Percentiles rank a stretch among this genome's conserved stretches.
These are phyloP conservation scores for Thumatha senex DNA, from an alignment of 2,888 invertebrate genomes.

Conservation along the genomic window DNA sequence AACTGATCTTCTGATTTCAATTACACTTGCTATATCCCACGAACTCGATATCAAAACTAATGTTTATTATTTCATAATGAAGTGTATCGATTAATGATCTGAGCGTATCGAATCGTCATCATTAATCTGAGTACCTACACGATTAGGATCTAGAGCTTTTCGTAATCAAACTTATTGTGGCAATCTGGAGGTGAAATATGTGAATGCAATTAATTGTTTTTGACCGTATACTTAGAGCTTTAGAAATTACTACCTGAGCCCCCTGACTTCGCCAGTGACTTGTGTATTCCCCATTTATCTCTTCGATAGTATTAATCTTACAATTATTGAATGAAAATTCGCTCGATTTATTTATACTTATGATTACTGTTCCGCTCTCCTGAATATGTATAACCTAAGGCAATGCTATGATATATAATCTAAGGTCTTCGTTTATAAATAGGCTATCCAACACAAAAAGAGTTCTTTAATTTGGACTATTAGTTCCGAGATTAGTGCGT, in stretches of 20 bases:
- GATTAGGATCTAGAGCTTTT: conserved; percentile 19
- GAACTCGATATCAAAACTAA: conserved; percentile 9
- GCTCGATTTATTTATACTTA: too few species aligned
- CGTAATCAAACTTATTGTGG: conserved; percentile 15
- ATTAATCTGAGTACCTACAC: conserved; percentile 22
- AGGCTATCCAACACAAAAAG: too few species aligned
- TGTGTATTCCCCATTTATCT: too few species aligned
- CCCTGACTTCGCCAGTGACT: too few species aligned
- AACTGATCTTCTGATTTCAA: background rate
- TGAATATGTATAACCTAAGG: too few species aligned
- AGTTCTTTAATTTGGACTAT: too few species aligned
- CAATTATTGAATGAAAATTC: too few species aligned
- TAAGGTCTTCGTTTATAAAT: too few species aligned
- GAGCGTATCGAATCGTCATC: conserved; percentile 22
- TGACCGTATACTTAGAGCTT: background rate
- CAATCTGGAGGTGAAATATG: conserved; percentile 16
- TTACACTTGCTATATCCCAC: conserved; percentile 6
- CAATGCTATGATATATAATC: too few species aligned
- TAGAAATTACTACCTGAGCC: background rate
- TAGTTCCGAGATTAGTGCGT: too few species aligned
- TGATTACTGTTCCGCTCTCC: too few species aligned
- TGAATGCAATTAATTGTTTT: background rate
- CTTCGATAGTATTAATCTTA: too few species aligned
- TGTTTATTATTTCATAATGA: conserved; percentile 18
- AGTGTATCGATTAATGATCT: conserved; percentile 15